Percentiles rank a stretch among this genome's conserved stretches.
Conservation (phyloP, 2,888 invertebrate genomes). For the Idaea straminata region DNA sequence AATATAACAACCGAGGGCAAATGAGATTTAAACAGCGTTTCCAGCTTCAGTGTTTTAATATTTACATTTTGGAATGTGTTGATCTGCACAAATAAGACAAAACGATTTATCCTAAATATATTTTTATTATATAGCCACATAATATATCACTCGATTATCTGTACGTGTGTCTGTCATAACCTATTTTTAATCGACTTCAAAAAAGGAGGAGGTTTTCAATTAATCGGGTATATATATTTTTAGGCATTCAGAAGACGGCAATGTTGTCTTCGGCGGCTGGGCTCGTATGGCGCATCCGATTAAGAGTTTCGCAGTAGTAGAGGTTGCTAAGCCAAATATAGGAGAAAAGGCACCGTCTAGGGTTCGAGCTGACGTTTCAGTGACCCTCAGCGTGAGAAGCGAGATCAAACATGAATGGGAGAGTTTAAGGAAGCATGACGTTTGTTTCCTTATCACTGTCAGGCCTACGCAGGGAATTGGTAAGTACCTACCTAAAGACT, state of each 20-base stretch:
- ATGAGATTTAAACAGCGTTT: too few relatives aligned
- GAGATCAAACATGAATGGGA: conserved; percentile 99
- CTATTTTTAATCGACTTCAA: too few relatives aligned
- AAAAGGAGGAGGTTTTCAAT: too few relatives aligned
- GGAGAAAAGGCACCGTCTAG: conserved; percentile 97
- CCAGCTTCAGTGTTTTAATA: too few relatives aligned
- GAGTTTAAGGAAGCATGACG: conserved; percentile 96
- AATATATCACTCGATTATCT: background rate
- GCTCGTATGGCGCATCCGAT: conserved; percentile 99
- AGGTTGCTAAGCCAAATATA: conserved; percentile 95
- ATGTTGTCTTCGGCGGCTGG: conserved; percentile 97
- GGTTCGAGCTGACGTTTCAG: conserved; percentile 96
- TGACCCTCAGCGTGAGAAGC: conserved; percentile 93
- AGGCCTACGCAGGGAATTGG: conserved; percentile 92
- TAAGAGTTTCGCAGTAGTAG: conserved; percentile 94
- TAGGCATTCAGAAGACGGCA: conserved; percentile 92
- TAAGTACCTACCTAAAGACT: conserved; percentile 41
- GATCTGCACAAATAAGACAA: too few relatives aligned
- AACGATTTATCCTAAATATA: background rate
- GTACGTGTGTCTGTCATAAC: too few relatives aligned
- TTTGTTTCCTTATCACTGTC: conserved; percentile 96
- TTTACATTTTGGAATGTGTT: too few relatives aligned
- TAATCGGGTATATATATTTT: background rate
- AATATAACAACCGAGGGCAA: too few relatives aligned
- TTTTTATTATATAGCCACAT: too few relatives aligned